Base-by-base conservation (phyloP, 1,140 invertebrate species). In the Calephelis nemesis region DNA sequence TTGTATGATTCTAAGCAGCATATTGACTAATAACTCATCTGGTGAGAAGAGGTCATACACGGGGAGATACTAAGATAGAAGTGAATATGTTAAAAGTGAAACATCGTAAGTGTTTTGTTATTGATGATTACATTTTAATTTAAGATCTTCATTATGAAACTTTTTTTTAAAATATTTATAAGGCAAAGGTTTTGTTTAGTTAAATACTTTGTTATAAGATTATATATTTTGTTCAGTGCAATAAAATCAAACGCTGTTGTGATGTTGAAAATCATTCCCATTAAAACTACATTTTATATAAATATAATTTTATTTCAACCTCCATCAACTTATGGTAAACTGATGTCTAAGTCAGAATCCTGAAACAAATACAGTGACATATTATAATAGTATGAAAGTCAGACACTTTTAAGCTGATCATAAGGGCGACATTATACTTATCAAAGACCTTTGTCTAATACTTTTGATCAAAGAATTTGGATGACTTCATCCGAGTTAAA, bases 251-350 rank as follows among this genome's bases (percentile, higher is more conserved):
- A 66, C 69, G 73, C 83, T 86, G 80, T 85, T 87, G 84, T 82
- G 77, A 85, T 87, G 85, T 90, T 88, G 80, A 83, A 45, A 82
- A 78, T 82, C 84, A 87, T 88, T 87, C 82, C 80, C 84, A 87
- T 88, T 88, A 88, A 89, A 88, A 86, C 71, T 84, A 87, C 85
- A 85, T 87, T 90, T 90, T 88, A 84, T 84, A 90, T 83, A 76
- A 50, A 54, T 62, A 66, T 73, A 67, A 62, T 86, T 86, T 87
- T 81, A 80, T 81, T 84, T 76, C 7, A 60, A 52, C 30, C 5
- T 11, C 19, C 30, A 11, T 48, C 6, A 47, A 50, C 2, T 64
- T 13, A 71, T 5, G 47, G 13, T 19, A 47, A 50, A 42, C 49
- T 70, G 65, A 60, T 73, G 12, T 76, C 72, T 42, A 72, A 68